phyloP scores from a whole-genome alignment of 2,113 vertebrate species.

The Myotis yumanensis region DNA sequence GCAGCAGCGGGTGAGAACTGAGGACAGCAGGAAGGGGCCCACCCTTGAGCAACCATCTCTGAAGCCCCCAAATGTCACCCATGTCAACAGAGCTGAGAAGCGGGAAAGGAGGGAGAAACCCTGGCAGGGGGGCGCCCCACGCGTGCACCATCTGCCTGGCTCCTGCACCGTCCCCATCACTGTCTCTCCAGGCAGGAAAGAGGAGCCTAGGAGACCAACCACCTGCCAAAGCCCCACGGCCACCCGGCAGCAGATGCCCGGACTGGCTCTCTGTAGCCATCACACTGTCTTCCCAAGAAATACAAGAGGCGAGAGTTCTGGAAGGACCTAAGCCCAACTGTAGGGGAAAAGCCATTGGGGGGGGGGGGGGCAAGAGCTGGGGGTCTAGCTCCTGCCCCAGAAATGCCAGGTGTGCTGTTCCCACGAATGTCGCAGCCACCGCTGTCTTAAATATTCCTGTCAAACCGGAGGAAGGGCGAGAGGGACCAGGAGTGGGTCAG shows the following conservation, averaged over 20 bases:
- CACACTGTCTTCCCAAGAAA: not conserved
- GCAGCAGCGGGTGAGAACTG: not conserved
- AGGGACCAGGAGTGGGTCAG: not conserved
- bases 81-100: not conserved
- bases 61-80: not conserved
- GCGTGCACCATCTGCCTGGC: too few species aligned
- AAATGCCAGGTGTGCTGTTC: not conserved
- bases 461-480: not conserved
- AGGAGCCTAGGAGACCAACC: not conserved
- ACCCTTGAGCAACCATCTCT: not conserved
- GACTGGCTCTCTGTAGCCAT: not conserved
- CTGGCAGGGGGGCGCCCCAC: rapidly evolving
- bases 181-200: not conserved
- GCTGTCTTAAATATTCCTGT: not conserved
- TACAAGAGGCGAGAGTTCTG: not conserved
- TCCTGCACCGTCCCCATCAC: too few species aligned
- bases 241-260: not conserved
- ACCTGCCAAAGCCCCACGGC: not conserved
- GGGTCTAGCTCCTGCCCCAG: not conserved
- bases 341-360: not conserved
- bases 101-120: not conserved
- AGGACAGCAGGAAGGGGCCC: not conserved
- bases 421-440: not conserved
- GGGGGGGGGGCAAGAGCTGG: rapidly evolving
- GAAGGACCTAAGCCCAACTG: not conserved